Percentiles rank a stretch among this genome's conserved stretches.
These are phyloP conservation scores for Tromatobia lineatoria DNA, from an alignment of 2,888 invertebrate species.

Conservation along the genomic window DNA sequence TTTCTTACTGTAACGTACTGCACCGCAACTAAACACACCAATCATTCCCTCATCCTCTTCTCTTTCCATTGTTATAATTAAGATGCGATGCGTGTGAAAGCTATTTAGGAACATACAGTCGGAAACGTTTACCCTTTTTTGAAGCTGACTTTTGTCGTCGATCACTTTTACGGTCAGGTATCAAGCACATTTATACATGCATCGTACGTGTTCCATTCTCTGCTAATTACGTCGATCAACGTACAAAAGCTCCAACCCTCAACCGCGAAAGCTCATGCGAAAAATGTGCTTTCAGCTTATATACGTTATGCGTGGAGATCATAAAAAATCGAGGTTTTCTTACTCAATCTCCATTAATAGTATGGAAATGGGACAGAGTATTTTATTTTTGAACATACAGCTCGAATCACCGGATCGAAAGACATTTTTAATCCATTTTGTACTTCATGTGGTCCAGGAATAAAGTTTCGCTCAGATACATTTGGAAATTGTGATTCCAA, in stretches of 20 bases:
- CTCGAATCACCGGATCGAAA: background rate
- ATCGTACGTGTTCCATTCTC: background rate
- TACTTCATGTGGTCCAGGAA: background rate
- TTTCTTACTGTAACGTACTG: constrained; percentile 39
- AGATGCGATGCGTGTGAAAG: constrained; percentile 53
- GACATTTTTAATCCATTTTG: background rate
- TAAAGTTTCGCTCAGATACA: background rate
- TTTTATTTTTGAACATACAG: background rate
- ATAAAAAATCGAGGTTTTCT: background rate
- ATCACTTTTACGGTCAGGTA: constrained; percentile 1
- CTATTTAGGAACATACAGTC: constrained; percentile 33
- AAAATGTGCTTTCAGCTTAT: constrained; percentile 4
- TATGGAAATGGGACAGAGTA: background rate
- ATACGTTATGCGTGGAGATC: background rate
- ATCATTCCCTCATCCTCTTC: constrained; percentile 22
- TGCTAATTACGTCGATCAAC: constrained; percentile 16
- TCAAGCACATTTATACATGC: constrained; percentile 13
- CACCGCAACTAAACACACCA: constrained; percentile 52
- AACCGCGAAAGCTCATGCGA: constrained; percentile 1
- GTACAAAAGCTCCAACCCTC: constrained; percentile 2
- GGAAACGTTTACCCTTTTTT: constrained; percentile 51
- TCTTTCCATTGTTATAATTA: constrained; percentile 61
- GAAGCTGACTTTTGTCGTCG: background rate
- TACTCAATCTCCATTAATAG: background rate
- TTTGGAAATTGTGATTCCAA: background rate